Evolutionary conservation across 2,113 vertebrate genomes (phyloP).

Genomic region (Pachycephala philippinensis): DNA sequence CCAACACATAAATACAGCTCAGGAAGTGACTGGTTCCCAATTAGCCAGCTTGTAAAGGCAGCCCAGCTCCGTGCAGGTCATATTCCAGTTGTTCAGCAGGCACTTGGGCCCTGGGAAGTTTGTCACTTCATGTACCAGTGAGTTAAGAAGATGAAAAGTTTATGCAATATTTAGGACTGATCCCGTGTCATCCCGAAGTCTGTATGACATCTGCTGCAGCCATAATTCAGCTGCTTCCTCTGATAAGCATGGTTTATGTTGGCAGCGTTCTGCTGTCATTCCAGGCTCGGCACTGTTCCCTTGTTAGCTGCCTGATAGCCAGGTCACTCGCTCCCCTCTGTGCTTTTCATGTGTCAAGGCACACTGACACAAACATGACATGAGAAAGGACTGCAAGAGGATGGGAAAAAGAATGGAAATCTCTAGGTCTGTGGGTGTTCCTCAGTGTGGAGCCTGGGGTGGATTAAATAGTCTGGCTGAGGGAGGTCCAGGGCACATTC

Average conservation of each 20-base stretch:
- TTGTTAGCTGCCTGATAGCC: constrained; percentile 22
- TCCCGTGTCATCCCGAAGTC: not conserved
- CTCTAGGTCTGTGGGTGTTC: not conserved
- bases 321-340: not conserved
- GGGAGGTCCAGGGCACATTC: not conserved
- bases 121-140: not conserved
- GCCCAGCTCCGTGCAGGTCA: not conserved
- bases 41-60: not conserved
- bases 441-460: not conserved
- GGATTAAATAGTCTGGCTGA: not conserved
- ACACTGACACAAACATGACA: not conserved
- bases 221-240: constrained; percentile 61
- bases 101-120: not conserved
- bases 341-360: not conserved
- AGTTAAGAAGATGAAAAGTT: not conserved
- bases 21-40: not conserved
- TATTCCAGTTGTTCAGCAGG: not conserved
- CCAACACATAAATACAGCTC: not conserved
- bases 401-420: not conserved
- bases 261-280: constrained; percentile 27
- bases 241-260: constrained; percentile 49
- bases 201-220: constrained; percentile 17
- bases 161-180: constrained; percentile 12
- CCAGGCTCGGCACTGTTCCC: not conserved
- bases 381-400: not conserved